Evolutionary conservation across 2,888 invertebrate species (phyloP).

Genomic region (Tromatobia lineatoria): DNA sequence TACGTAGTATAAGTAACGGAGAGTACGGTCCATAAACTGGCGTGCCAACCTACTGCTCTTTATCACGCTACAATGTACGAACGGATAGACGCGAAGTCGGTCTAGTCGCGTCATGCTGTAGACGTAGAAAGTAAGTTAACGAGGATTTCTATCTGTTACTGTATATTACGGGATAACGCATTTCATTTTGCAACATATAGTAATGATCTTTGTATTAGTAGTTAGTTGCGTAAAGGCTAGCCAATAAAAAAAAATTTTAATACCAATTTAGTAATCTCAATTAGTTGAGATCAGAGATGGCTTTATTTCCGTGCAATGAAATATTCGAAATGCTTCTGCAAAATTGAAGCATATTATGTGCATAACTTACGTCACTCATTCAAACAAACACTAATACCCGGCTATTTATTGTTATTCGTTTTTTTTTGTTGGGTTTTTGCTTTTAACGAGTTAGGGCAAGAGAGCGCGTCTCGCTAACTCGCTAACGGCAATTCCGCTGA

Average conservation of each 20-base stretch:
- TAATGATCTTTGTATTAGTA: background rate
- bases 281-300: too few relatives aligned
- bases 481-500: too few relatives aligned
- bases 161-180: background rate
- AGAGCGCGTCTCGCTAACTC: too few relatives aligned
- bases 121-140: conserved; percentile 49
- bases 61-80: conserved; percentile 42
- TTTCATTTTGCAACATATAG: background rate
- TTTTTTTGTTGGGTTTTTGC: too few relatives aligned
- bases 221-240: background rate
- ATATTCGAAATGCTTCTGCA: too few relatives aligned
- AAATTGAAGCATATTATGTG: too few relatives aligned
- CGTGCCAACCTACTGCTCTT: conserved; percentile 10
- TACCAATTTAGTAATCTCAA: background rate
- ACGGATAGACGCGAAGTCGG: background rate
- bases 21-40: conserved; percentile 21
- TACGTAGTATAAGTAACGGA: background rate
- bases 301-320: too few relatives aligned
- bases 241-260: background rate
- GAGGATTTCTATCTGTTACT: conserved; percentile 27
- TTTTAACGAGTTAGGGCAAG: too few relatives aligned
- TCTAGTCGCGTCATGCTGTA: conserved; percentile 15
- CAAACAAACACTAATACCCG: too few relatives aligned
- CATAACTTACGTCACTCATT: too few relatives aligned
- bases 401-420: too few relatives aligned